Percentiles rank a stretch among this genome's conserved stretches.
These are phyloP conservation scores for Trachelus troglodyta DNA, from an alignment of 2,888 invertebrate genomes.

Conservation along the genomic window DNA sequence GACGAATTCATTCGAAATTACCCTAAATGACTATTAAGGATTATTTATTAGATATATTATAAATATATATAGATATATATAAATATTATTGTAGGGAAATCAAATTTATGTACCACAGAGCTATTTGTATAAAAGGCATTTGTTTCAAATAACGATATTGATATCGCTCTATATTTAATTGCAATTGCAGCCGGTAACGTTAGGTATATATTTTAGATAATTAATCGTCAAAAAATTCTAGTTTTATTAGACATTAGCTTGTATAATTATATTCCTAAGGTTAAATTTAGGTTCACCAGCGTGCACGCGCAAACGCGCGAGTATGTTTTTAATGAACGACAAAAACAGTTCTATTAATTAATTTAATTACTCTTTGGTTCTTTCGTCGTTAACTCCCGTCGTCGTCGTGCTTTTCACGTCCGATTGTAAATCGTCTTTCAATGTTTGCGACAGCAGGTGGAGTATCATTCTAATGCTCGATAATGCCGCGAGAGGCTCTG, in stretches of 20 bases:
- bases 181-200: conserved; percentile 24
- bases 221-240: conserved; percentile 35
- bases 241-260: conserved; percentile 41
- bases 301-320: neutral
- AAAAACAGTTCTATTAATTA: neutral
- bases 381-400: neutral
- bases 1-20: neutral
- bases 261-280: conserved; percentile 31
- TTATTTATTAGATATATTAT: conserved; percentile 51
- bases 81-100: conserved; percentile 45
- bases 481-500: conserved; percentile 1
- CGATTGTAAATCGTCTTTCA: conserved; percentile 5
- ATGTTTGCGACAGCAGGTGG: conserved; percentile 18
- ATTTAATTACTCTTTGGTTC: neutral
- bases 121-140: conserved; percentile 55
- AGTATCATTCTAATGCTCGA: conserved; percentile 18
- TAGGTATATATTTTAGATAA: conserved; percentile 43
- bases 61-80: conserved; percentile 26
- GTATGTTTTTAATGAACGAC: neutral
- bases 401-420: neutral
- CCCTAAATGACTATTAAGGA: conserved; percentile 33
- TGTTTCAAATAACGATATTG: conserved; percentile 36
- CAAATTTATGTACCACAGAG: conserved; percentile 52
- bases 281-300: conserved; percentile 22
- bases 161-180: conserved; percentile 32